phyloP scores from a whole-genome alignment of 2,888 invertebrate species.

The Melanotus villosus region DNA sequence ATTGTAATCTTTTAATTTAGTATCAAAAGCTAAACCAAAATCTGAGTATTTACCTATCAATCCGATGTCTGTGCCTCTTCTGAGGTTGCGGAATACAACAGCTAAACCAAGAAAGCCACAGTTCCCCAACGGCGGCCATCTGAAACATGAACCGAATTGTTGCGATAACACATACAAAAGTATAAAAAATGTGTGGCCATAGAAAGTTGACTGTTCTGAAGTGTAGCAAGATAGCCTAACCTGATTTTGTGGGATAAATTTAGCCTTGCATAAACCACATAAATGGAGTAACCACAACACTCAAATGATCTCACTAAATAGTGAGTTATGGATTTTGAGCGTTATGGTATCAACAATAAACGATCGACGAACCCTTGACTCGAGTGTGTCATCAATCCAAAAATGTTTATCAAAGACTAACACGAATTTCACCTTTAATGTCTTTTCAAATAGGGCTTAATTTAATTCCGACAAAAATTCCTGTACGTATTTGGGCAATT shows the following conservation, averaged over 20 bases:
- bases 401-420: constrained; percentile 36
- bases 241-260: neutral
- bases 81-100: constrained; percentile 90
- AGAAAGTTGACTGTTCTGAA: constrained; percentile 13
- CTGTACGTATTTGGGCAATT: neutral
- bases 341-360: neutral
- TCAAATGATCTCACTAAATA: constrained; percentile 1
- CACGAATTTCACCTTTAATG: constrained; percentile 30
- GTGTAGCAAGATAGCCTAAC: constrained; percentile 11
- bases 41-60: constrained; percentile 71
- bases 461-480: neutral
- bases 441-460: constrained; percentile 20
- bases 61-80: constrained; percentile 79
- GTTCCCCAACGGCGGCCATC: constrained; percentile 77
- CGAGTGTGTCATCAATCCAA: constrained; percentile 35
- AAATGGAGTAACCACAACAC: constrained; percentile 1
- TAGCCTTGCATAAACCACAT: neutral
- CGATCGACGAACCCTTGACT: constrained; percentile 27
- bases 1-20: constrained; percentile 54
- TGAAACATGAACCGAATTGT: constrained; percentile 37
- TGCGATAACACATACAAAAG: constrained; percentile 20
- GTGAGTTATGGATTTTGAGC: constrained; percentile 3
- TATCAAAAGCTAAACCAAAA: neutral
- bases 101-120: constrained; percentile 94
- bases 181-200: neutral